Percentiles rank a stretch among this genome's conserved stretches.
These are phyloP conservation scores for Pteropus rufus DNA, from an alignment of 2,797 vertebrate genomes.

Conservation along the genomic window DNA sequence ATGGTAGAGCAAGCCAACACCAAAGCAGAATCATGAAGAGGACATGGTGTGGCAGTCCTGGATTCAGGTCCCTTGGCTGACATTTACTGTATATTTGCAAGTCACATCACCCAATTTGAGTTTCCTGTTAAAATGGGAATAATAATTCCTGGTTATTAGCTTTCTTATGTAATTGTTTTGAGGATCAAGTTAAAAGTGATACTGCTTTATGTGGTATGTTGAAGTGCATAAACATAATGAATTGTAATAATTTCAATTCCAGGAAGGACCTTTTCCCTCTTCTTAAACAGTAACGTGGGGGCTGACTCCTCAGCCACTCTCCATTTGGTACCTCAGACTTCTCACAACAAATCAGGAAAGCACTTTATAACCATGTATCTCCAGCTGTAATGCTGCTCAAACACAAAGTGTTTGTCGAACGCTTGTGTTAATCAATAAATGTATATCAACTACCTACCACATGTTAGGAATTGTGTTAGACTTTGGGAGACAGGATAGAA, in stretches of 20 bases:
- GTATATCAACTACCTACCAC: neutral
- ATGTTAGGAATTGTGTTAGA: neutral
- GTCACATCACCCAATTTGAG: neutral
- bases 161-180: neutral
- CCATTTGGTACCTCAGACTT: neutral
- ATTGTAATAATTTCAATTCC: neutral
- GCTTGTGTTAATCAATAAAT: conserved; percentile 33
- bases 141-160: neutral
- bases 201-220: neutral
- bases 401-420: conserved; percentile 28
- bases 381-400: neutral
- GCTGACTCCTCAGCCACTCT: neutral
- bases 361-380: conserved; percentile 39
- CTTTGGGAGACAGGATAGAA: neutral
- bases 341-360: conserved; percentile 21
- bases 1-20: neutral
- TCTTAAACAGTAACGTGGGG: neutral
- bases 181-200: neutral
- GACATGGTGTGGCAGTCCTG: neutral
- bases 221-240: neutral
- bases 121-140: neutral
- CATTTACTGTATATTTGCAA: neutral
- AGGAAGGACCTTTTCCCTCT: neutral
- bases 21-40: neutral
- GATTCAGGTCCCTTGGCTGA: neutral